Conservation (phyloP, 2,797 vertebrate species). For the Alcedo quadribrachys region DNA sequence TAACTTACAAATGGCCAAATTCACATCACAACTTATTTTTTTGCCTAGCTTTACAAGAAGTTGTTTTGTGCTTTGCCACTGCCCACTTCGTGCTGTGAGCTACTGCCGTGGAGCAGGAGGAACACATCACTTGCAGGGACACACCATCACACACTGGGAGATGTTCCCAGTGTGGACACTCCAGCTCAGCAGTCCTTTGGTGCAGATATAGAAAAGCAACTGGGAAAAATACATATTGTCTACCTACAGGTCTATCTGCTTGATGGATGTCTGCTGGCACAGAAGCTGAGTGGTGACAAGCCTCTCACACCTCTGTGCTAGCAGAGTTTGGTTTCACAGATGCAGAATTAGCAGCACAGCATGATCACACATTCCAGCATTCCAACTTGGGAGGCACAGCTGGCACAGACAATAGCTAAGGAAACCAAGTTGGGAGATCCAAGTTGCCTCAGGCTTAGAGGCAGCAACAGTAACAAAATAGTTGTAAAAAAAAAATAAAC, state of each 20-base stretch:
- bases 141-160: not conserved
- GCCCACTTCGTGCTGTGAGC: not conserved
- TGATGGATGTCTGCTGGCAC: slow-evolving; percentile 48
- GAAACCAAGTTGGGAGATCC: not conserved
- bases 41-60: not conserved
- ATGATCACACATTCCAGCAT: slow-evolving; percentile 6
- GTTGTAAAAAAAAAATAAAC: slow-evolving; percentile 11
- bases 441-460: not conserved
- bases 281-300: slow-evolving; percentile 44
- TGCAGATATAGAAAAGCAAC: not conserved
- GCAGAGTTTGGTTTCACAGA: slow-evolving; percentile 41
- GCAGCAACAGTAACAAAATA: not conserved
- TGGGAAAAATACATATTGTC: not conserved
- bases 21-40: not conserved
- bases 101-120: not conserved
- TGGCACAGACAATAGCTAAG: slow-evolving; percentile 19
- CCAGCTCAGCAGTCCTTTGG: not conserved
- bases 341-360: slow-evolving; percentile 54
- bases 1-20: not conserved
- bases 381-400: slow-evolving; percentile 20
- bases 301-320: not conserved
- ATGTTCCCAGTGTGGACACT: not conserved
- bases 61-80: not conserved
- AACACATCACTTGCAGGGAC: not conserved
- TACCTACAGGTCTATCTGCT: not conserved